Evolutionary conservation across 2,113 vertebrate genomes (phyloP).

Genomic region (Psittacula cyanocephala): DNA sequence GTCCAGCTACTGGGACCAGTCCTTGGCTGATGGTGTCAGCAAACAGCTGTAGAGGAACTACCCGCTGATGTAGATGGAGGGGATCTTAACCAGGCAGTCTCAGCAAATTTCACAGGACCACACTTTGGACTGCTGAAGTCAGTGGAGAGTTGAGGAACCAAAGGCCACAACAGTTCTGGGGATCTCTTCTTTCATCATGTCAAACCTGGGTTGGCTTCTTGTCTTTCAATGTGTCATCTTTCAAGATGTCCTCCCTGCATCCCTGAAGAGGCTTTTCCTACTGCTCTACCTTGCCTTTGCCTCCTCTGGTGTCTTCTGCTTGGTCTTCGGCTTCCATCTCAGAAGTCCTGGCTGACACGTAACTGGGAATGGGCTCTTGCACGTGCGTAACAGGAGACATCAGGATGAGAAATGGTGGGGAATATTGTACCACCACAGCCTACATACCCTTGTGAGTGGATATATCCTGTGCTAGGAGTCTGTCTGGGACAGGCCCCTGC

Average conservation of each 20-base stretch:
- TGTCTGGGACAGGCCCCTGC: background rate
- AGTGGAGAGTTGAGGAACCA: background rate
- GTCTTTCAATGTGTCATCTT: background rate
- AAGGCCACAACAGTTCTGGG: rapidly evolving
- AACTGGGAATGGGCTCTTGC: background rate
- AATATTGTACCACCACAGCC: background rate
- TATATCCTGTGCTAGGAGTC: background rate
- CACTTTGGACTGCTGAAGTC: background rate
- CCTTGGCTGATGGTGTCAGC: background rate
- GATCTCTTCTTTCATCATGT: background rate
- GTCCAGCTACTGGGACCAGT: background rate
- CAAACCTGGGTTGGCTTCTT: rapidly evolving
- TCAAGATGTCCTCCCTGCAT: background rate
- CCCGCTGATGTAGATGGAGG: background rate
- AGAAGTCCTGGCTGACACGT: background rate
- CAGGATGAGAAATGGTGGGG: background rate
- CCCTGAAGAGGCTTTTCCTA: background rate
- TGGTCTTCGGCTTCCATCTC: background rate
- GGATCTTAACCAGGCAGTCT: background rate
- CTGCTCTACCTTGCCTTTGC: background rate
- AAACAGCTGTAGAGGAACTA: background rate
- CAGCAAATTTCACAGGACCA: rapidly evolving
- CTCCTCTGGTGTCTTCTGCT: background rate
- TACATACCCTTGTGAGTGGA: background rate
- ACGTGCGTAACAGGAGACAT: no score